Base-by-base conservation (phyloP, 2,888 invertebrate species). In the Scelioninae gen. 2 region DNA sequence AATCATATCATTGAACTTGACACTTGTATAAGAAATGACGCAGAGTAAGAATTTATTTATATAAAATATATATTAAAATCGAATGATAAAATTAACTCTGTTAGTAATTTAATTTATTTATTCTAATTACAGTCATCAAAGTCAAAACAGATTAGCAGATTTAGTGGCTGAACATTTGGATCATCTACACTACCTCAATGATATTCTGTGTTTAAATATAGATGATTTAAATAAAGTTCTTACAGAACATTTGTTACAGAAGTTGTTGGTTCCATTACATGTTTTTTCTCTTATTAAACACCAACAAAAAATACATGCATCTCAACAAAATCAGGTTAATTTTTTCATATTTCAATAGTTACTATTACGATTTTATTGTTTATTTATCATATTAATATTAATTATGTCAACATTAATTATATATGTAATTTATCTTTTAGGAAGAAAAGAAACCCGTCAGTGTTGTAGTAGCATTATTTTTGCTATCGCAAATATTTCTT, bases 141-240 rank as follows among this genome's bases (percentile, higher is more conserved):
- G 95, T 15, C 93, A 96, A 83, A 94, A 94, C 81, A 92, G 95
- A 81, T 89, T 99, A 50, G 92, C 96, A 9, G 97, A 97, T 87
- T 87, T 98, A 75, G 97, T 98, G 1, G 98, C 97, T 0, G 98
- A 98, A 87, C 98, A 98, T 86, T 88, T 98, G 77, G 98, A 99
- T 87, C 97, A 98, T 85, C 89, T 98, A 10, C 98, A 98, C 87
- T 98, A 98, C 86, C 89, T 98, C 64, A 98, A 98, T 84, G 98
- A 98, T 84, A 98, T 98, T 79, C 90, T 99, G 15, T 92, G 95
- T 82, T 89, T 98, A 65, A 93, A 96, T 84, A 97, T 98, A 79
- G 92, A 94, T 55, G 95, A 96, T 82, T 89, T 98, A 60, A 98
- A 98, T 87, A 94, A 95, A 80, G 96, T 98, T 46, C 88, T 98